Conservation (phyloP, 2,888 invertebrate species). For the Iphiclides podalirius region DNA sequence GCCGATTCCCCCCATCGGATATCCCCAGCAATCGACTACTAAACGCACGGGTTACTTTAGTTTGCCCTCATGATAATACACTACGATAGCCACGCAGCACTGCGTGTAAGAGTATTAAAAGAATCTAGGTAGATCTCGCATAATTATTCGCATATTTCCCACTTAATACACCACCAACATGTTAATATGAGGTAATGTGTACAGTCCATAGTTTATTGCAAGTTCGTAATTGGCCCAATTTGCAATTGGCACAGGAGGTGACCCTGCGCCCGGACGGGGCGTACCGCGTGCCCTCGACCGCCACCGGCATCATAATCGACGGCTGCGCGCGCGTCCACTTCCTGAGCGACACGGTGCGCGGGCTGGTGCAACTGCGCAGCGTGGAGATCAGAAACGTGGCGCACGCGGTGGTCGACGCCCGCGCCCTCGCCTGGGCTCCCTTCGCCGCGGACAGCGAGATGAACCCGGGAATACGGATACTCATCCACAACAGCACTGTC, state of each 20-base stretch:
- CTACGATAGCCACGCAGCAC: too few species aligned
- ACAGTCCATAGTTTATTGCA: too few species aligned
- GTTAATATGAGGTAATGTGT: too few species aligned
- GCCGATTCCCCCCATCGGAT: too few species aligned
- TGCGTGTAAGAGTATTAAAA: too few species aligned
- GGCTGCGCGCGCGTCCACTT: conserved; percentile 83
- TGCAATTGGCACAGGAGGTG: conserved; percentile 76
- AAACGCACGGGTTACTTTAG: too few species aligned
- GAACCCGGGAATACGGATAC: conserved; percentile 79
- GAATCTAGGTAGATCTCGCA: too few species aligned
- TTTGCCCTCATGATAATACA: too few species aligned
- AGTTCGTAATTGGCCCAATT: too few species aligned
- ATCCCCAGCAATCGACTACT: too few species aligned
- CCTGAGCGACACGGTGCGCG: conserved; percentile 77
- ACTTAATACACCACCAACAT: too few species aligned
- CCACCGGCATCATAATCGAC: conserved; percentile 82
- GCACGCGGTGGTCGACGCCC: conserved; percentile 81
- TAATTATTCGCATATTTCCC: too few species aligned
- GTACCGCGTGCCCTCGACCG: conserved; percentile 71
- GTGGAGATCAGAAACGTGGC: conserved; percentile 83
- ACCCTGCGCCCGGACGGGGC: conserved; percentile 79
- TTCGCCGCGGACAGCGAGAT: conserved; percentile 82
- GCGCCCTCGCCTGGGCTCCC: conserved; percentile 81
- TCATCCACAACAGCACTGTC: conserved; percentile 72
- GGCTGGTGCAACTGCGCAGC: conserved; percentile 81